These are phyloP conservation scores for Chloromyia formosa DNA, from an alignment of 2,888 invertebrate species.

Conservation along the genomic window DNA sequence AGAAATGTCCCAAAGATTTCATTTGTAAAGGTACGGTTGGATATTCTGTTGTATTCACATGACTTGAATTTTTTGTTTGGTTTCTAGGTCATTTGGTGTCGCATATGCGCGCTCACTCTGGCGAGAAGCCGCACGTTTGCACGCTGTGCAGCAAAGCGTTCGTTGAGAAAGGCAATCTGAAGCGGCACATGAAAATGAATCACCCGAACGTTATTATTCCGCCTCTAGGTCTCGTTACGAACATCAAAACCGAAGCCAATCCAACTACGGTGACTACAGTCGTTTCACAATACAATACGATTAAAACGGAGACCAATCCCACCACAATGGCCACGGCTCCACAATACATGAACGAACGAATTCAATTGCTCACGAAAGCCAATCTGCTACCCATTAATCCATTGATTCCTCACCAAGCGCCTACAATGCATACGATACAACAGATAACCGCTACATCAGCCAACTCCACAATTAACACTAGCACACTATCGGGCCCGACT, in stretches of 20 bases:
- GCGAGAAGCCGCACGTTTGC: constrained; percentile 69
- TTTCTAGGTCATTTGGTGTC: constrained; percentile 74
- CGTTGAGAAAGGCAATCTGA: constrained; percentile 82
- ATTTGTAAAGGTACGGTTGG: constrained; percentile 77
- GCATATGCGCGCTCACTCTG: constrained; percentile 82
- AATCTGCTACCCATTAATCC: constrained; percentile 50
- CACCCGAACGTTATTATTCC: constrained; percentile 66
- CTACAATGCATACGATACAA: constrained; percentile 64
- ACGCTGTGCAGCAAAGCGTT: constrained; percentile 80
- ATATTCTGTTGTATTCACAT: no score
- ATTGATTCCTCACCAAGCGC: constrained; percentile 61
- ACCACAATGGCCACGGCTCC: constrained; percentile 37
- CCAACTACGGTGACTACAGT: constrained; percentile 55
- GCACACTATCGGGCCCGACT: constrained; percentile 50
- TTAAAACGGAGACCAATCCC: constrained; percentile 37
- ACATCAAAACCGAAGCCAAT: constrained; percentile 59
- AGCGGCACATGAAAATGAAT: constrained; percentile 79
- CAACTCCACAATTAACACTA: constrained; percentile 46
- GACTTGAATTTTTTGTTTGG: constrained; percentile 43
- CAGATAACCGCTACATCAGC: constrained; percentile 61
- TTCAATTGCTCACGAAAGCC: constrained; percentile 47
- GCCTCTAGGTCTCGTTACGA: constrained; percentile 62
- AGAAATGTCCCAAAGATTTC: constrained; percentile 85
- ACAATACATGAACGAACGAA: constrained; percentile 48
- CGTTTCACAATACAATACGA: constrained; percentile 34